Evolutionary conservation across 2,888 invertebrate genomes (phyloP).

Genomic region (Ornithoptera alexandrae): DNA sequence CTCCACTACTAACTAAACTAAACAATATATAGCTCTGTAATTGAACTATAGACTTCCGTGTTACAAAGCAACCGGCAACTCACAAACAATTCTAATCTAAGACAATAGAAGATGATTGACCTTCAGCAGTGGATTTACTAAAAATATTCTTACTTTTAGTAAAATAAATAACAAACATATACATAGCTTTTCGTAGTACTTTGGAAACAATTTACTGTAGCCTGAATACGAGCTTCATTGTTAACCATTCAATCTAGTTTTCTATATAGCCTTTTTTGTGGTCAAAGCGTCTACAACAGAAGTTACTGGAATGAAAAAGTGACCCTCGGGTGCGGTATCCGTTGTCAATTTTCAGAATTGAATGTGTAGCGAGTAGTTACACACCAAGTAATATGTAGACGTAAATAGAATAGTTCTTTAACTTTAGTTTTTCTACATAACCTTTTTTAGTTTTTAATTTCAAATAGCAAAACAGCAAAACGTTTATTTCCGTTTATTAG

Average conservation of each 20-base stretch:
- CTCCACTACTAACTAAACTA: too few relatives aligned
- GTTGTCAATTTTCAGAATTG: not conserved
- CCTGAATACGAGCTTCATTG: not conserved
- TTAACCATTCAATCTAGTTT: constrained; percentile 1
- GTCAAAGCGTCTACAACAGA: not conserved
- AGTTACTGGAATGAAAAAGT: constrained; percentile 1
- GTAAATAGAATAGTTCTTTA: not conserved
- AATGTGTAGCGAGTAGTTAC: not conserved
- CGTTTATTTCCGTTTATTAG: too few relatives aligned
- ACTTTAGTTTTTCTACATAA: too few relatives aligned
- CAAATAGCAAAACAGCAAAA: too few relatives aligned
- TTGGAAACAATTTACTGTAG: not conserved
- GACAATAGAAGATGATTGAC: too few relatives aligned
- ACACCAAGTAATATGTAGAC: not conserved
- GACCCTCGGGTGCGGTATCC: not conserved
- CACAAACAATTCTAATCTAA: too few relatives aligned
- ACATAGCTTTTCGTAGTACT: not conserved
- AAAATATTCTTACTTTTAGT: not conserved
- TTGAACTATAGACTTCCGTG: too few relatives aligned
- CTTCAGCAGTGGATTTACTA: too few relatives aligned
- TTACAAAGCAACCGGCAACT: too few relatives aligned
- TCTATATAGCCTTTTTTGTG: not conserved
- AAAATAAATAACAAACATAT: not conserved
- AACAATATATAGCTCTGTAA: too few relatives aligned
- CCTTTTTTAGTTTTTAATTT: too few relatives aligned